Conservation (phyloP, 2,113 vertebrate species). For the Acrocephalus kingi region DNA sequence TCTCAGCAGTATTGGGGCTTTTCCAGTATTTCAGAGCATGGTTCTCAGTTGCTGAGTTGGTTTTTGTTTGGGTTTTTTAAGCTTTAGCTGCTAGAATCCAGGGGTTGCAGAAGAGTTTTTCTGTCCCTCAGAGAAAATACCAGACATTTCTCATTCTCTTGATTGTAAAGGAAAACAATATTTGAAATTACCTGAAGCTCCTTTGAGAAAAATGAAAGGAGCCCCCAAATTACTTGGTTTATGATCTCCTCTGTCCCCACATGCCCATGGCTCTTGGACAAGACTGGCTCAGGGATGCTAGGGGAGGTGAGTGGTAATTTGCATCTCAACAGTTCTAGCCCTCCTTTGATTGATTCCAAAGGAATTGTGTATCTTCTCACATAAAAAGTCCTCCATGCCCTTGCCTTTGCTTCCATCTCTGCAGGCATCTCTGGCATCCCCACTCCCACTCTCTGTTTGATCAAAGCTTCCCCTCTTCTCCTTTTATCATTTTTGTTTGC, state of each 20-base stretch:
- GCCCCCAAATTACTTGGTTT: background rate
- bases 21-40: background rate
- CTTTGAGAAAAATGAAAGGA: background rate
- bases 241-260: background rate
- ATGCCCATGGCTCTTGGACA: background rate
- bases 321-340: background rate
- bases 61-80: background rate
- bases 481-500: constrained; percentile 27
- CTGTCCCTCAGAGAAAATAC: background rate
- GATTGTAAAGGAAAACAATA: background rate
- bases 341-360: constrained; percentile 33
- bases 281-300: background rate
- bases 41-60: background rate
- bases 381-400: background rate
- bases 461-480: constrained; percentile 32
- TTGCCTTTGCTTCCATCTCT: constrained; percentile 35
- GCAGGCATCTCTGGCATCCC: constrained; percentile 15
- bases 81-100: background rate
- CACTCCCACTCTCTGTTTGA: background rate
- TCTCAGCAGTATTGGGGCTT: background rate
- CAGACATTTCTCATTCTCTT: background rate
- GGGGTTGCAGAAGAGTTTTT: background rate
- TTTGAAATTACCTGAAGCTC: background rate
- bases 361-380: constrained; percentile 29
- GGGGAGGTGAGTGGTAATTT: background rate